A percentile compares a stretch with the other conserved stretches of the same genome.
These are phyloP conservation scores for Margarornis squamiger DNA, from an alignment of 2,797 vertebrate species.

Conservation along the genomic window DNA sequence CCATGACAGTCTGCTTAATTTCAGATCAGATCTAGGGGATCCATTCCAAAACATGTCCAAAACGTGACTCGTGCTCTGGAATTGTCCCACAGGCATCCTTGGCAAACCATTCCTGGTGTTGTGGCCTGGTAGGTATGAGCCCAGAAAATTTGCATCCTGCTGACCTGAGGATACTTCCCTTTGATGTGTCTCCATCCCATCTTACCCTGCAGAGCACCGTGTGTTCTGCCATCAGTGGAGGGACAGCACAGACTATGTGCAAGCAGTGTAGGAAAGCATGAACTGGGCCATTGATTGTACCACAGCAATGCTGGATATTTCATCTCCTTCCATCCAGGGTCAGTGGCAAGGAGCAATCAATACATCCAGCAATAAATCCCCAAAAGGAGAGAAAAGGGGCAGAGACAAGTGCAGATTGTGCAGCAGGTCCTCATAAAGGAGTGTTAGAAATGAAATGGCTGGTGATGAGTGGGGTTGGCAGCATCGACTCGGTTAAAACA, in stretches of 20 bases:
- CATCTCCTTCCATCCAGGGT: neutral
- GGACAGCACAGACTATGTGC: neutral
- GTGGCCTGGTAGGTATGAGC: neutral
- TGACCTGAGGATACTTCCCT: neutral
- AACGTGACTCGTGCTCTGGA: neutral
- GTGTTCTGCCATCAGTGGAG: neutral
- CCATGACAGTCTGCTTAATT: neutral
- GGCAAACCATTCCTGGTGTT: neutral
- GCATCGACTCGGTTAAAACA: accelerated
- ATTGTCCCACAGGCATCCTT: neutral
- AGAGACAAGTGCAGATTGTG: neutral
- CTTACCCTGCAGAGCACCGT: neutral
- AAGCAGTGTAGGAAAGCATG: neutral
- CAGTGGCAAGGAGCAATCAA: neutral
- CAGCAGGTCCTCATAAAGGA: neutral
- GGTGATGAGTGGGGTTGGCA: neutral
- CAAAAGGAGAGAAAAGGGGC: neutral
- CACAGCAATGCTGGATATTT: neutral
- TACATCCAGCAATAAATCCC: neutral
- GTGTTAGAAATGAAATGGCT: neutral
- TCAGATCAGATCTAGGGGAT: neutral
- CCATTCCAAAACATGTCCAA: neutral
- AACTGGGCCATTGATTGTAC: neutral
- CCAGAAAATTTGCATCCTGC: neutral
- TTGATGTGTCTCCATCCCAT: neutral